Base-by-base conservation (phyloP, 2,113 vertebrate species). In the Polypterus senegalus region DNA sequence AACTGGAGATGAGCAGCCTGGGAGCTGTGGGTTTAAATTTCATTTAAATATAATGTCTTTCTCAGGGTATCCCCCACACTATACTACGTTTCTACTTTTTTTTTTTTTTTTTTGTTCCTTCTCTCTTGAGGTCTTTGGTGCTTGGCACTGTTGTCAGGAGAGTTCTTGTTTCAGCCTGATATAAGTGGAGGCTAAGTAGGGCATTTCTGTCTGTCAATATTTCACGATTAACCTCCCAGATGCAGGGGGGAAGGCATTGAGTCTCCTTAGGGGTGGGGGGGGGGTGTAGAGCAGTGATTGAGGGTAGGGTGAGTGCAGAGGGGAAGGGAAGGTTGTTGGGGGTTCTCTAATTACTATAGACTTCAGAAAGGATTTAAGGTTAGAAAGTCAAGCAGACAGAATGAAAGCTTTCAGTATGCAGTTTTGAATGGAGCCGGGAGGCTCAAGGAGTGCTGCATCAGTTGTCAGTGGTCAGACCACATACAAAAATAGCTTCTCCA, bases 151-250 rank as follows among this genome's bases (percentile, higher is more conserved):
- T 57, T 3, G 56, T n/a, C 70, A 54, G 68, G 69, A 64, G 71
- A 71, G 70, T 58, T 46, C 66, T 69, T 63, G 61, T 65, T 65
- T 69, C 70, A 61, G 60, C 44, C 66, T 49, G 71, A 57, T 57
- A 76, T 80, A 76, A 71, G 70, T 73, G 71, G 60, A 60, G 64
- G 63, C 63, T 73, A 81, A 82, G 75, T 80, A 75, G 79, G 58
- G 65, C 79, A 80, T 80, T 84, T 83, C 76, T 79, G 61, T 47
- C 74, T 82, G 79, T 85, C 84, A 81, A 81, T 84, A 83, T 70
- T 70, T 72, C 59, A 48, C 64, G 74, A 71, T 75, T 81, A 75
- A 81, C 73, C 74, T 61, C 62, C 62, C 65, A 65, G 61, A 61
- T 59, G 64, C 63, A 66, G 63, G 49, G 46, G 7, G 9, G 49